Percentiles rank a stretch among this genome's conserved stretches.
phyloP scores from a whole-genome alignment of 2,797 vertebrate species.

The Pseudopleuronectes americanus region DNA sequence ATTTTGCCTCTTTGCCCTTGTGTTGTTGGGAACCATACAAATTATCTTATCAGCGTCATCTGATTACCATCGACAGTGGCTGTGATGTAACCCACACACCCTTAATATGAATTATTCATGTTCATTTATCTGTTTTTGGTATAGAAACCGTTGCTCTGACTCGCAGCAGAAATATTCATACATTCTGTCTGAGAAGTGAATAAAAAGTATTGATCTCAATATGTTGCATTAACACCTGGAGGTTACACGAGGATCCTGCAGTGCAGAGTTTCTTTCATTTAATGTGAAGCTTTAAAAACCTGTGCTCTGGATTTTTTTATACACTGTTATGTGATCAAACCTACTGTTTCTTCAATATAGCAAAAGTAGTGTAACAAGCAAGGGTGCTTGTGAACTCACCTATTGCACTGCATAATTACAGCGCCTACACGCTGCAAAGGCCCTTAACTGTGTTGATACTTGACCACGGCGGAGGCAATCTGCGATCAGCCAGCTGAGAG shows the following conservation, averaged over 20 bases:
- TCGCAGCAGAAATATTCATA: conserved; percentile 45
- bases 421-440: conserved; percentile 36
- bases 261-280: neutral
- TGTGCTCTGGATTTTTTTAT: neutral
- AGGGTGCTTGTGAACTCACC: conserved; percentile 48
- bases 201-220: conserved; percentile 19
- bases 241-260: conserved; percentile 6
- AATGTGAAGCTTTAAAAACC: neutral
- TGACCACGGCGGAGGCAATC: conserved; percentile 62
- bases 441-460: conserved; percentile 74
- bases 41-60: conserved; percentile 73
- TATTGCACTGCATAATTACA: conserved; percentile 58
- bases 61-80: conserved; percentile 74
- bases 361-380: neutral
- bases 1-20: conserved; percentile 75
- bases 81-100: conserved; percentile 63
- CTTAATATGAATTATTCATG: conserved; percentile 80
- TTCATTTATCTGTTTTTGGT: conserved; percentile 71
- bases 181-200: conserved; percentile 13
- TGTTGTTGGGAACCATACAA: conserved; percentile 71
- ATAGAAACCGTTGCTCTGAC: conserved; percentile 52
- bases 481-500: conserved; percentile 62
- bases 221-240: conserved; percentile 4
- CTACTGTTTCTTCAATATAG: conserved; percentile 15
- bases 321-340: conserved; percentile 1